These are phyloP conservation scores for Ceratina japonica DNA, from an alignment of 1,140 invertebrate genomes.

Conservation along the genomic window DNA sequence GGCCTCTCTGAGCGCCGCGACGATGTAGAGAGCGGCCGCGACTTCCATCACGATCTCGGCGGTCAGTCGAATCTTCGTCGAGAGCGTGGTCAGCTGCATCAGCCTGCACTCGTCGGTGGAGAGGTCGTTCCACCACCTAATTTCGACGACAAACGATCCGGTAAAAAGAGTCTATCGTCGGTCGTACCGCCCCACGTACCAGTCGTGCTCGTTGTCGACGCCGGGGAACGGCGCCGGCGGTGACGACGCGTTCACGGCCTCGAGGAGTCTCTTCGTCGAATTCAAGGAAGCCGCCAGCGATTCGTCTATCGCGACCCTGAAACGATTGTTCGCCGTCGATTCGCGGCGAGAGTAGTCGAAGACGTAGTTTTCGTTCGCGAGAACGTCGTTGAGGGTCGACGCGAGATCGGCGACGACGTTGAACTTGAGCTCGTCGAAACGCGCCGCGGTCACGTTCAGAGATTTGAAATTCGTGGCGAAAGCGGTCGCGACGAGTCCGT, in stretches of 20 bases:
- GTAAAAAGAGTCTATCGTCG: background rate
- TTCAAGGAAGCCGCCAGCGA: background rate
- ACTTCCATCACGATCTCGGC: slow-evolving; percentile 87
- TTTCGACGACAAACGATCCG: background rate
- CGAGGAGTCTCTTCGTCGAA: slow-evolving; percentile 2
- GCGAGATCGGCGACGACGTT: slow-evolving; percentile 17
- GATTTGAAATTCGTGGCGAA: slow-evolving; percentile 51
- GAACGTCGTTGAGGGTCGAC: slow-evolving; percentile 39
- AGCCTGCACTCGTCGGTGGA: slow-evolving; percentile 85
- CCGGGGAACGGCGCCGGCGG: background rate
- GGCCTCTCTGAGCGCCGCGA: slow-evolving; percentile 89
- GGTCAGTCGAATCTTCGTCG: slow-evolving; percentile 83
- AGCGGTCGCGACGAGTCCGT: slow-evolving; percentile 61
- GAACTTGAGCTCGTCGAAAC: slow-evolving; percentile 64
- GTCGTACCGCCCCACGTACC: slow-evolving; percentile 23
- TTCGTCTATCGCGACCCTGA: slow-evolving; percentile 5
- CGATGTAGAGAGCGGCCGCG: slow-evolving; percentile 89
- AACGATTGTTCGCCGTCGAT: slow-evolving; percentile 1
- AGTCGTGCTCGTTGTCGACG: background rate
- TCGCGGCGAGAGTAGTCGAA: slow-evolving; percentile 1
- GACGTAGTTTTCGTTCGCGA: slow-evolving; percentile 28
- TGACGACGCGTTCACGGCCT: background rate
- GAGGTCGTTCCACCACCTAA: slow-evolving; percentile 87
- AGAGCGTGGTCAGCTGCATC: slow-evolving; percentile 81
- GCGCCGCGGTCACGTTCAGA: slow-evolving; percentile 56